A percentile compares a stretch with the other conserved stretches of the same genome.
These are phyloP conservation scores for Brachymystax lenok DNA, from an alignment of 2,797 vertebrate genomes.

Conservation along the genomic window DNA sequence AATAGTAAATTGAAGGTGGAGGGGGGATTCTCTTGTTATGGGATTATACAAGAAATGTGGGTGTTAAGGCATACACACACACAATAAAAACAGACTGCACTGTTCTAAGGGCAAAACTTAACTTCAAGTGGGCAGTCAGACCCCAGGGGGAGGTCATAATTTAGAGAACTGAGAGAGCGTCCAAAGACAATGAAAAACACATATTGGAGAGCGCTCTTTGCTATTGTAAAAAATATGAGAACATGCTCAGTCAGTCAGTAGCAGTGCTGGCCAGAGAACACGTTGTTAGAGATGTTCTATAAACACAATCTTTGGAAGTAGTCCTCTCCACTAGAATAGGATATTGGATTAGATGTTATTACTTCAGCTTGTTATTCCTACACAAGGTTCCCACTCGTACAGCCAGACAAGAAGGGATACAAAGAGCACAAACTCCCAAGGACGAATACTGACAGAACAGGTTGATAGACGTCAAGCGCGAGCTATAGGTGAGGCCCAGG, in stretches of 20 bases:
- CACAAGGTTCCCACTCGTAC: slow-evolving; percentile 30
- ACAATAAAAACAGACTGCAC: not conserved
- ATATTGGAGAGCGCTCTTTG: not conserved
- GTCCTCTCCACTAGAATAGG: slow-evolving; percentile 35
- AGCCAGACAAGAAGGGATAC: slow-evolving; percentile 17
- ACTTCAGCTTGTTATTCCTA: slow-evolving; percentile 43
- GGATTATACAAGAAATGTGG: slow-evolving; percentile 7
- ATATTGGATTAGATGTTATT: slow-evolving; percentile 61
- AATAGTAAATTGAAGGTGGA: not conserved
- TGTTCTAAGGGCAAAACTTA: not conserved
- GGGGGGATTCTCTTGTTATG: not conserved
- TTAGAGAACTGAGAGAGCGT: not conserved
- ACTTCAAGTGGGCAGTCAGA: not conserved
- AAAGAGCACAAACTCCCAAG: not conserved
- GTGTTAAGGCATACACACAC: not conserved
- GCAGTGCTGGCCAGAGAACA: slow-evolving; percentile 41
- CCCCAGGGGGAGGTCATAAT: too few species aligned
- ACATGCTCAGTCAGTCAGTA: slow-evolving; percentile 42
- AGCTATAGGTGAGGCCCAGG: not conserved
- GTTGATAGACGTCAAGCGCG: not conserved
- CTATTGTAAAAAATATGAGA: slow-evolving; percentile 38
- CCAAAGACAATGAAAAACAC: slow-evolving; percentile 18
- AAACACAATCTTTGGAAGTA: slow-evolving; percentile 48
- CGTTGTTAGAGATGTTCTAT: slow-evolving; percentile 28
- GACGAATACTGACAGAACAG: not conserved